A percentile compares a stretch with the other conserved stretches of the same genome.
phyloP scores from a whole-genome alignment of 1,140 invertebrate species.

The Ladona fulva region DNA sequence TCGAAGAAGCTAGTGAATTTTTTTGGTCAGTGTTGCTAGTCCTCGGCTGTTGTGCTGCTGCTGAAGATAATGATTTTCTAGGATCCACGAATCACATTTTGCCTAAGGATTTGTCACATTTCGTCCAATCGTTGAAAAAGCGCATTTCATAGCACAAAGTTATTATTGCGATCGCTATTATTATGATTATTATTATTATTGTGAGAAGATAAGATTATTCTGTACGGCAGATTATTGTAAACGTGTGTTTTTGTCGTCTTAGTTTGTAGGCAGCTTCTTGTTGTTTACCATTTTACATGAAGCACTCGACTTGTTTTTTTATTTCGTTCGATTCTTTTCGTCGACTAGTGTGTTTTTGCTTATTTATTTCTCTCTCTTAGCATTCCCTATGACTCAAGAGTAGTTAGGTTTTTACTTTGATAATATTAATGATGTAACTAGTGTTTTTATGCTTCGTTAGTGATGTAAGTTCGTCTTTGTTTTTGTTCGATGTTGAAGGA shows the following conservation, averaged over 20 bases:
- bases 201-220: conserved; percentile 16
- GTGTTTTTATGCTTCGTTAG: background rate
- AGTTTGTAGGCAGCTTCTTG: conserved; percentile 23
- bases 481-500: background rate
- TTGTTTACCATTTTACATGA: conserved; percentile 19
- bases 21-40: background rate
- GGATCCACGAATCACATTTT: background rate
- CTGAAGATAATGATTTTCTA: background rate
- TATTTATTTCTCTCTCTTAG: conserved; percentile 20
- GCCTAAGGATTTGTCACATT: conserved; percentile 4
- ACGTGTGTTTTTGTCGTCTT: conserved; percentile 17
- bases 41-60: background rate
- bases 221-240: background rate
- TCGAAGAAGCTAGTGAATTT: background rate
- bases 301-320: conserved; percentile 18
- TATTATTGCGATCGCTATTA: conserved; percentile 1
- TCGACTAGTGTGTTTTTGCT: conserved; percentile 11
- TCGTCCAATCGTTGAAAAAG: background rate
- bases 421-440: conserved; percentile 7
- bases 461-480: conserved; percentile 9
- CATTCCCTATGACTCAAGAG: conserved; percentile 15
- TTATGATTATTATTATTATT: conserved; percentile 15
- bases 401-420: conserved; percentile 14
- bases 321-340: conserved; percentile 17
- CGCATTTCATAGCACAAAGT: conserved; percentile 17